Conservation (phyloP, 2,113 vertebrate genomes). For the Procavia capensis region DNA sequence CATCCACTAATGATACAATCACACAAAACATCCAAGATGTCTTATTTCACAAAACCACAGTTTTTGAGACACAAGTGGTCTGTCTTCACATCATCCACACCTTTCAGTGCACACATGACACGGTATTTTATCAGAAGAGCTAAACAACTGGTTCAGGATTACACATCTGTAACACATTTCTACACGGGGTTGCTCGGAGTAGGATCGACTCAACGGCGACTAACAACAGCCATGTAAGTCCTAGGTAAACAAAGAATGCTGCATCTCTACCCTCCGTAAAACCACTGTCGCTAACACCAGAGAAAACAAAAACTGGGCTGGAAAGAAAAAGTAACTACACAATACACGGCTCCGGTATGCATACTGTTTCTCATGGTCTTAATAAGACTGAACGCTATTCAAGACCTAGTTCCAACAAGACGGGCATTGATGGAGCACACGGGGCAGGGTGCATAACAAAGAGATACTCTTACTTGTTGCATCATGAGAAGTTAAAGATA, state of each 20-base stretch:
- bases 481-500: neutral
- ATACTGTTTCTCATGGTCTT: neutral
- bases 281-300: neutral
- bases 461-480: neutral
- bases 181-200: neutral
- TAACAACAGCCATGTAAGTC: neutral
- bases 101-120: neutral
- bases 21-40: neutral
- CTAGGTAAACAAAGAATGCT: neutral
- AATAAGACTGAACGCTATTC: neutral
- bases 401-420: constrained; percentile 7
- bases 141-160: neutral
- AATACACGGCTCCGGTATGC: neutral
- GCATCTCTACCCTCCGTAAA: neutral
- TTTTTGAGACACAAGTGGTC: neutral
- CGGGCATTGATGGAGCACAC: neutral
- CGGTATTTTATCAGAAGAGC: neutral
- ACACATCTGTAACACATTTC: neutral
- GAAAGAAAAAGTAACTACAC: neutral
- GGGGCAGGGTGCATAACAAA: neutral
- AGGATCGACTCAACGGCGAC: neutral
- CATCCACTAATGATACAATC: neutral
- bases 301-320: neutral
- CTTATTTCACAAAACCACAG: neutral
- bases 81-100: neutral